phyloP scores from a whole-genome alignment of 2,888 invertebrate species.

The Celastrina argiolus region DNA sequence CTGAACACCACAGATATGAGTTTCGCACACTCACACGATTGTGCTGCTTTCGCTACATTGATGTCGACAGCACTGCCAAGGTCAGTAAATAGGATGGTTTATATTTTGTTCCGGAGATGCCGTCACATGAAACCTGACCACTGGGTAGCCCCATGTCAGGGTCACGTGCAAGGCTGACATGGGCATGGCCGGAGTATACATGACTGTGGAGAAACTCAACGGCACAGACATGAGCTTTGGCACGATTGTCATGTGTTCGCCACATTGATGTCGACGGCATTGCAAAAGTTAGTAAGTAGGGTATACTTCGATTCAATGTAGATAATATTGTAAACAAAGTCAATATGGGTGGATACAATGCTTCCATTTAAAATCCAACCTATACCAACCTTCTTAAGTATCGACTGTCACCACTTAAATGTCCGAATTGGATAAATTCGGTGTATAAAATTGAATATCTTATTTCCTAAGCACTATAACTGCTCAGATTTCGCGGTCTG shows the following conservation, averaged over 20 bases:
- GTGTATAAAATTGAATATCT: no score
- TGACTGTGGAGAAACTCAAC: conserved; percentile 73
- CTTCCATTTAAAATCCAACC: no score
- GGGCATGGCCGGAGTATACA: conserved; percentile 85
- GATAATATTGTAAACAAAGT: no score
- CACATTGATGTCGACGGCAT: conserved; percentile 85
- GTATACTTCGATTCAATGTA: no score
- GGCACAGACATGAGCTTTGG: conserved; percentile 79
- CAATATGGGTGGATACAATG: no score
- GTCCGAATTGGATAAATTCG: no score
- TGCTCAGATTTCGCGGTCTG: no score
- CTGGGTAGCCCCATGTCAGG: no score
- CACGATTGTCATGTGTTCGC: conserved; percentile 88
- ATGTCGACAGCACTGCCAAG: conserved; percentile 88
- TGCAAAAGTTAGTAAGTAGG: conserved; percentile 78
- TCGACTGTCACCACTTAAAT: no score
- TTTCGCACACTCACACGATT: conserved; percentile 83
- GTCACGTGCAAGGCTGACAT: conserved; percentile 82
- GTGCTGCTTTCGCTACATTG: conserved; percentile 86
- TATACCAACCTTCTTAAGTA: no score
- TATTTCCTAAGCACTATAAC: no score
- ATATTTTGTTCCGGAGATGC: conserved; percentile 79
- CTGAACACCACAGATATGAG: conserved; percentile 78
- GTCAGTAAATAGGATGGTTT: conserved; percentile 50
- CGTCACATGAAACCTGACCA: conserved; percentile 74